phyloP scores from a whole-genome alignment of 2,113 vertebrate genomes.

The Entosphenus tridentatus region DNA sequence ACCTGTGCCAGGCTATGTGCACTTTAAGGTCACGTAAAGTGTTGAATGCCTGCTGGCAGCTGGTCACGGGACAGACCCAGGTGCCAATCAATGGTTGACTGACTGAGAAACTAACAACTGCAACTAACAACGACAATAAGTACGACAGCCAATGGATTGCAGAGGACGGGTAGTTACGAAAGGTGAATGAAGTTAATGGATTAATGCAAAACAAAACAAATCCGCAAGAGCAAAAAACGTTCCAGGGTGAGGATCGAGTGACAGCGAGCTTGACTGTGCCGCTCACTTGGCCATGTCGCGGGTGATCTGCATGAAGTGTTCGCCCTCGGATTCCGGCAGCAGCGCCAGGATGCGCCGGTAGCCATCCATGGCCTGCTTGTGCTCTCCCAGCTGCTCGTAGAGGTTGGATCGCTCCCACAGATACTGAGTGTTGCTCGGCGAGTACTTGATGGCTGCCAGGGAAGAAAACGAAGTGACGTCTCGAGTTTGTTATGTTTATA shows the following conservation, averaged over 20 bases:
- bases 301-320: constrained; percentile 82
- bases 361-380: constrained; percentile 86
- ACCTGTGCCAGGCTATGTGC: no score
- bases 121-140: not conserved
- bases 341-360: constrained; percentile 67
- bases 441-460: constrained; percentile 54
- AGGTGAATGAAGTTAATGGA: not conserved
- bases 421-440: constrained; percentile 66
- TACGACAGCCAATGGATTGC: not conserved
- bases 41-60: no score
- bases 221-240: not conserved
- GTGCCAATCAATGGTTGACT: no score
- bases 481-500: not conserved
- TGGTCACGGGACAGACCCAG: no score
- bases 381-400: constrained; percentile 72
- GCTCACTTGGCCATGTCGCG: constrained; percentile 91
- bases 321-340: constrained; percentile 55
- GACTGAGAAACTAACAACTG: no score
- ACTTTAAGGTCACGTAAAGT: no score
- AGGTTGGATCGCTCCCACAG: constrained; percentile 87
- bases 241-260: no score
- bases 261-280: not conserved
- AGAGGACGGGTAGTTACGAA: not conserved
- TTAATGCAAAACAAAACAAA: not conserved
- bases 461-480: not conserved